These are phyloP conservation scores for Bubo scandiacus DNA, from an alignment of 2,113 vertebrate genomes.

Conservation along the genomic window DNA sequence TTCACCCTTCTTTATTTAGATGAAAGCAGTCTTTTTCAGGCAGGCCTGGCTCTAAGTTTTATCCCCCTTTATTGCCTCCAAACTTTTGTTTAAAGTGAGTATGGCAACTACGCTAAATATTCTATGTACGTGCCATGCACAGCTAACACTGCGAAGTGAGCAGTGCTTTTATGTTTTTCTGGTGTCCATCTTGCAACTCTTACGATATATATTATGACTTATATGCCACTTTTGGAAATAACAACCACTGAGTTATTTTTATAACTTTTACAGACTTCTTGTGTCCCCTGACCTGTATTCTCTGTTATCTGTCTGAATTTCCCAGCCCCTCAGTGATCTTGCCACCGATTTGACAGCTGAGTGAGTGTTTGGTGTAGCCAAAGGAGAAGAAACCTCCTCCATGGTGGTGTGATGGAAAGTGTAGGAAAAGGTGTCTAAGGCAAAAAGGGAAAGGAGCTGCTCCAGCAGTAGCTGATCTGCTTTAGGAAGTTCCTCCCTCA, in stretches of 20 bases:
- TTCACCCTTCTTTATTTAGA: background rate
- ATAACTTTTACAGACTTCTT: background rate
- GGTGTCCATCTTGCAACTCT: background rate
- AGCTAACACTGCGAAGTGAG: background rate
- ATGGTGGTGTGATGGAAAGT: background rate
- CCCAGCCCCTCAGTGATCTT: background rate
- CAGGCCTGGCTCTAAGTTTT: background rate
- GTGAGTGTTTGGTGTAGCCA: background rate
- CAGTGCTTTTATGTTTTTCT: background rate
- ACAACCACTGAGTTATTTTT: background rate
- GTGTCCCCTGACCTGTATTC: background rate
- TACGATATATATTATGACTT: background rate
- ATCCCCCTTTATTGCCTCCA: background rate
- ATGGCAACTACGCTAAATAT: background rate
- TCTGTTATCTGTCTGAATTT: background rate
- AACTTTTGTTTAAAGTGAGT: background rate
- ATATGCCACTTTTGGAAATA: background rate
- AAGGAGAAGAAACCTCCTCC: background rate
- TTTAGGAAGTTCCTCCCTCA: background rate
- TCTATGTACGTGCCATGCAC: background rate
- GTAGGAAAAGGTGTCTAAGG: background rate
- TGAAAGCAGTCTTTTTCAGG: background rate
- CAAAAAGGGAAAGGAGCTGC: background rate
- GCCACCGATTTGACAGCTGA: accelerated
- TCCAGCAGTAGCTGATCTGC: background rate